These are phyloP conservation scores for Syngnathus floridae DNA, from an alignment of 2,113 vertebrate genomes.

Conservation along the genomic window DNA sequence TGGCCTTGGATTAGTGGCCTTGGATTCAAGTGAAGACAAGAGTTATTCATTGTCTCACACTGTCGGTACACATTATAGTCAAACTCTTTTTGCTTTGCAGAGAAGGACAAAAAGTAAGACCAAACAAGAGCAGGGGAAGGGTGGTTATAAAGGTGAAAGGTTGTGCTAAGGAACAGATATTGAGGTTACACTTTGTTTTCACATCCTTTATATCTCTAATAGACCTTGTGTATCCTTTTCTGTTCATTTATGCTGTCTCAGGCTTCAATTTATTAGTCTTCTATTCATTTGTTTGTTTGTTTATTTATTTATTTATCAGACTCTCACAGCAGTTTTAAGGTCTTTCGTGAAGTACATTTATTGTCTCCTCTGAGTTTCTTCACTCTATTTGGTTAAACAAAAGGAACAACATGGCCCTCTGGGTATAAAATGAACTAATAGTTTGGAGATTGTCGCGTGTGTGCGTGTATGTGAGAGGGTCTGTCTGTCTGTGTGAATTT, in stretches of 20 bases:
- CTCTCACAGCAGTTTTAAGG: slow-evolving; percentile 47
- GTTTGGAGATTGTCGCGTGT: slow-evolving; percentile 48
- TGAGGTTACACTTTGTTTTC: slow-evolving; percentile 83
- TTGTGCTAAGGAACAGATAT: slow-evolving; percentile 75
- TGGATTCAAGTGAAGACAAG: slow-evolving; percentile 80
- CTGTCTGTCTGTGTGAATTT: neutral
- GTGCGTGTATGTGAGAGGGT: slow-evolving; percentile 31
- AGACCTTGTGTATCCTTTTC: slow-evolving; percentile 67
- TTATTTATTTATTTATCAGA: slow-evolving; percentile 27
- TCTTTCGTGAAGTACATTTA: slow-evolving; percentile 58
- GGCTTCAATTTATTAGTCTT: slow-evolving; percentile 12
- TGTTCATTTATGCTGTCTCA: slow-evolving; percentile 45
- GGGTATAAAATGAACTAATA: slow-evolving; percentile 65
- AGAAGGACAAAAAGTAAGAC: slow-evolving; percentile 9
- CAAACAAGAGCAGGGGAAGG: slow-evolving; percentile 12
- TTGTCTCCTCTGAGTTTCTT: slow-evolving; percentile 43
- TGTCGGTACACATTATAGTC: slow-evolving; percentile 81
- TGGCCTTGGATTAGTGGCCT: slow-evolving; percentile 73
- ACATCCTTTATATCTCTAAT: slow-evolving; percentile 73
- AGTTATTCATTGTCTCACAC: slow-evolving; percentile 83
- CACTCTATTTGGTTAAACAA: slow-evolving; percentile 48
- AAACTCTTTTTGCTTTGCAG: slow-evolving; percentile 67
- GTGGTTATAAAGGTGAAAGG: slow-evolving; percentile 46
- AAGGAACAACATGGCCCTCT: slow-evolving; percentile 52
- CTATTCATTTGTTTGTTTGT: slow-evolving; percentile 37